Evolutionary conservation across 2,797 vertebrate species (phyloP), one percentile per base, ranked within the genome.

Genomic region (Cossypha niveicapilla): DNA sequence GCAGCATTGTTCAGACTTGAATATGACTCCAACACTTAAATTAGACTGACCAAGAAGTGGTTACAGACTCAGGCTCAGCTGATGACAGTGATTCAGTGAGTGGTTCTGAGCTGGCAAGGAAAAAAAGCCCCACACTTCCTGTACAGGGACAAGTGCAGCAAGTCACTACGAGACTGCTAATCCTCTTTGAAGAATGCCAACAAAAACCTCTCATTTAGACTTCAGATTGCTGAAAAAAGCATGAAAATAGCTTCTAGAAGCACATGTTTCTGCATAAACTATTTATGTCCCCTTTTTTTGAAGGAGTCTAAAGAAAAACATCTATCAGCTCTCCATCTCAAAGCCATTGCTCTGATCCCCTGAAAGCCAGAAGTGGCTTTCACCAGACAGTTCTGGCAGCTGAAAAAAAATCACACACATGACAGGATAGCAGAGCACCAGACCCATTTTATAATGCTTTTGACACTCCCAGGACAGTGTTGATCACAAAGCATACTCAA

Each of bases 11-110:
- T 94, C 83, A 81, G 91, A 80, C 87, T 76, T 42, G 44, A 63
- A 18, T 34, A 75, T 42, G 70, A 71, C 87, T 91, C 90, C 86
- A 88, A 15, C 45, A n/a, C 53, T 80, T 56, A 65, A 82, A 95
- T 96, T 91, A 93, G 81, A 83, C 88, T 92, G 88, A 91, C 78
- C 17, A 4, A 76, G 48, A 93, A 89, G 78, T 72, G 80, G 84
- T 88, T 94, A 92, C 83, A 65, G 79, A 95, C 58, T 79, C 90
- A 92, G 71, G 65, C 88, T 96, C 96, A 96, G 96, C 94, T 96
- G 96, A 95, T 25, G 79, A 83, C 91, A 89, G 84, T 96, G 95
- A 97, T 93, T 96, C 97, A 97, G 75, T 32, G 25, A 88, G 70
- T 63, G 82, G 88, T 83, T 90, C 67, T 91, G 92, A 90, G 94